Percentiles rank a stretch among this genome's conserved stretches.
These are phyloP conservation scores for Macroramphosus scolopax DNA, from an alignment of 2,797 vertebrate species.

Conservation along the genomic window DNA sequence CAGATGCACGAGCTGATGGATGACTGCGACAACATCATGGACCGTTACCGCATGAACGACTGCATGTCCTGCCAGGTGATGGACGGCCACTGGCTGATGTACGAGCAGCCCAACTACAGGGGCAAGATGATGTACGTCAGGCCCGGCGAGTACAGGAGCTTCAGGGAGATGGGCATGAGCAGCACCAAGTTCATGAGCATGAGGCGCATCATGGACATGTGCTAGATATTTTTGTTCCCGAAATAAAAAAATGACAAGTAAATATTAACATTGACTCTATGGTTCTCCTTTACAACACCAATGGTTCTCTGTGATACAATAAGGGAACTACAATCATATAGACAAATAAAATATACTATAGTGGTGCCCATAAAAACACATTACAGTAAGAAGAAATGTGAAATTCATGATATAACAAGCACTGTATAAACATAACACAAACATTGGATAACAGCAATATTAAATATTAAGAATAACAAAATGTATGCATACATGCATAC, in stretches of 20 bases:
- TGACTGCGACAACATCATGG: conserved; percentile 63
- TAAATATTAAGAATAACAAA: too few relatives aligned
- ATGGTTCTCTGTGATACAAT: background rate
- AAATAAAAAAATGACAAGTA: conserved; percentile 39
- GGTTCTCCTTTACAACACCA: too few relatives aligned
- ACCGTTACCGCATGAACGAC: conserved; percentile 60
- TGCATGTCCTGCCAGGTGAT: conserved; percentile 63
- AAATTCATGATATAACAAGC: too few relatives aligned
- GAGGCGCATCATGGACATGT: conserved; percentile 40
- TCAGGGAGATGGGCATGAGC: conserved; percentile 46
- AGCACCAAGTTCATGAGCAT: conserved; percentile 59
- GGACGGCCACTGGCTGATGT: conserved; percentile 69
- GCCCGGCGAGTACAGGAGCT: conserved; percentile 68
- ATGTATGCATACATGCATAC: too few relatives aligned
- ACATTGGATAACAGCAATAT: too few relatives aligned
- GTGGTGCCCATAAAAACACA: too few relatives aligned
- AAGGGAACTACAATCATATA: too few relatives aligned
- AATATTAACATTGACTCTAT: background rate
- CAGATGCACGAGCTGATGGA: conserved; percentile 57
- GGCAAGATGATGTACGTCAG: conserved; percentile 66
- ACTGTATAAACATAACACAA: background rate
- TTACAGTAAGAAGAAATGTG: too few relatives aligned
- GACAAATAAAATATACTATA: too few relatives aligned
- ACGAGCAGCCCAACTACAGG: conserved; percentile 60
- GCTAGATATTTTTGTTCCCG: conserved; percentile 26